Evolutionary conservation across 2,113 vertebrate species (phyloP).

Genomic region (Desmodus rotundus): DNA sequence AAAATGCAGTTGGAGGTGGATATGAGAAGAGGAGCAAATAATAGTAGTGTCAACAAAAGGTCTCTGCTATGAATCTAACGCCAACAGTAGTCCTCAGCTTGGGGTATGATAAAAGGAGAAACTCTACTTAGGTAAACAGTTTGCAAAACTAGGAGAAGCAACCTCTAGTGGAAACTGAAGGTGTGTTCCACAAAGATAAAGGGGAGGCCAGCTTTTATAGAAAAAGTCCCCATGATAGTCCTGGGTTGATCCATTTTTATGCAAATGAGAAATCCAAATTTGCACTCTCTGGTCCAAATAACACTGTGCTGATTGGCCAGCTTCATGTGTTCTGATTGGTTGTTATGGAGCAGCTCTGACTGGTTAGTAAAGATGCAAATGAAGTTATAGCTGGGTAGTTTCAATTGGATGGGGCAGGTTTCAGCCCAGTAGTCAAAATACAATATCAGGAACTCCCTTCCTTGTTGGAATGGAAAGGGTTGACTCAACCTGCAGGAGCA

Average conservation of each 20-base stretch:
- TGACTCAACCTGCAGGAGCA: not conserved
- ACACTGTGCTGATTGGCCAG: not conserved
- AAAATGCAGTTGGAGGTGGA: rapidly evolving
- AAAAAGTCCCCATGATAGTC: not conserved
- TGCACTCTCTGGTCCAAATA: not conserved
- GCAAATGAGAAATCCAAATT: not conserved
- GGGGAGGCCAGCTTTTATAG: no score
- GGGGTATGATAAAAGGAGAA: not conserved
- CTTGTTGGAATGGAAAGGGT: not conserved
- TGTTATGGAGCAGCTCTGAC: not conserved
- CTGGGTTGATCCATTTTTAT: not conserved
- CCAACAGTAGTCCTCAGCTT: not conserved
- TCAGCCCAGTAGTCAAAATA: not conserved
- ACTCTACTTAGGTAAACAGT: not conserved
- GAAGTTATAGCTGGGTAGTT: not conserved
- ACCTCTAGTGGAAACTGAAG: not conserved
- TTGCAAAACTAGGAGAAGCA: not conserved
- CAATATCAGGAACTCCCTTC: not conserved
- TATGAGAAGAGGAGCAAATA: no score
- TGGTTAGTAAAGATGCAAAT: not conserved
- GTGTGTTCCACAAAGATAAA: not conserved
- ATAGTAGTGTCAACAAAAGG: not conserved
- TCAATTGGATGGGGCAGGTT: no score
- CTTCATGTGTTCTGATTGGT: not conserved
- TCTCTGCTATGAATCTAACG: not conserved